Evolutionary conservation across 2,888 invertebrate genomes (phyloP), one percentile per base, ranked within the genome.

Genomic region (Amphipoea oculea): DNA sequence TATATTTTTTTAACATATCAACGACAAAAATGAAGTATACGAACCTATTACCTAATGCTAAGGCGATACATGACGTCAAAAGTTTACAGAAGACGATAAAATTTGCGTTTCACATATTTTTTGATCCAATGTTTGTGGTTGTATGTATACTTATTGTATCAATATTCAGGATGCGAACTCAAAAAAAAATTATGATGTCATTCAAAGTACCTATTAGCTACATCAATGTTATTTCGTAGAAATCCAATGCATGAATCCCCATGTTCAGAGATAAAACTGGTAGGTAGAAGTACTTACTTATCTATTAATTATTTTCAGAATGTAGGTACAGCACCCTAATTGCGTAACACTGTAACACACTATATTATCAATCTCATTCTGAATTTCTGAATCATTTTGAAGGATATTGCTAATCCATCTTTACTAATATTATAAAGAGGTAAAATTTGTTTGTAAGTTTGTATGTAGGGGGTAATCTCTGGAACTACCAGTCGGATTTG

Each of bases 61-160:
- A 48, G 23, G 67, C 54, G 36, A 29, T 62, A 65, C 5, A 65
- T 82, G 45, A 57, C 68, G n/a, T 75, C 74, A 62, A 71, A 79
- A 78, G 9, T 74, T 74, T 48, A 73, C 65, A 73, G 36, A 72
- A 65, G 23, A 23, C 42, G 57, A 83, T 74, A 74, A 70, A 79
- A 79, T 83, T 71, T 70, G 70, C 76, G 62, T 60, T 73, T 84
- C 73, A 76, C 83, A 83, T 84, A 79, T 71, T 45, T 60, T 42
- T 80, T 63, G 73, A 71, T 60, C 80, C 67, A 83, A 83, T 83
- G 60, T 83, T 80, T 80, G 80, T 73, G 14, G 65, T 54, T 62
- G 54, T 60, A 60, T n/a, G 23, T 36, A 36, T 76, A 42, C 63
- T 83, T 70, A 83, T 40, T 5, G 40, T 36, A 36, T 60, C 17